Percentiles rank a stretch among this genome's conserved stretches.
These are phyloP conservation scores for Cirrhinus mrigala DNA, from an alignment of 2,797 vertebrate species.

Conservation along the genomic window DNA sequence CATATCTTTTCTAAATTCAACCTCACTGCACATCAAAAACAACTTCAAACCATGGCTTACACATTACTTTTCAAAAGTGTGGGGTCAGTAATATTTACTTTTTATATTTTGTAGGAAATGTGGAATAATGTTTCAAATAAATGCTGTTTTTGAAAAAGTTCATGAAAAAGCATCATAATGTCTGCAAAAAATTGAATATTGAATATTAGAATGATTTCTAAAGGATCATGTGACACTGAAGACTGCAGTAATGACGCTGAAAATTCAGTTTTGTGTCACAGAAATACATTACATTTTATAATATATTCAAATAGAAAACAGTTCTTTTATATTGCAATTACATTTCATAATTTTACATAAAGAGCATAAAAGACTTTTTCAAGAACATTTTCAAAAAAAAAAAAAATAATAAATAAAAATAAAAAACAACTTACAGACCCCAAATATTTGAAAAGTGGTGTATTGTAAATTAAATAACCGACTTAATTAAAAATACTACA, in stretches of 20 bases:
- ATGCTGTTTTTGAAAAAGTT: not conserved
- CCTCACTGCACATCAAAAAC: too few species aligned
- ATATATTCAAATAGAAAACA: not conserved
- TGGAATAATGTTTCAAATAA: not conserved
- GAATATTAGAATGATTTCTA: not conserved
- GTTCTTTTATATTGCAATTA: not conserved
- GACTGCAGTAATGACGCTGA: not conserved
- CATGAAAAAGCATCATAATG: too few species aligned
- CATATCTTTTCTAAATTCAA: not conserved
- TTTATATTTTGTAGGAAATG: not conserved
- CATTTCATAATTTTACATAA: not conserved
- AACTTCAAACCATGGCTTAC: not conserved
- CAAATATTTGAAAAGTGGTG: not conserved
- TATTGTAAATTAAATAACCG: not conserved
- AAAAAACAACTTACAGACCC: not conserved
- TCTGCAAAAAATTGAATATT: not conserved
- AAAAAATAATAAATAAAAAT: too few species aligned
- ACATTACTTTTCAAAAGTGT: not conserved
- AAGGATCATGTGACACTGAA: not conserved
- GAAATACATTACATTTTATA: not conserved
- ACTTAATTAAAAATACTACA: not conserved
- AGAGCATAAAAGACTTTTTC: not conserved
- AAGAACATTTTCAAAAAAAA: too few species aligned
- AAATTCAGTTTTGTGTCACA: not conserved
- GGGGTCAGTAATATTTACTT: not conserved